These are phyloP conservation scores for Thereva unica DNA, from an alignment of 2,888 invertebrate genomes.

Conservation along the genomic window DNA sequence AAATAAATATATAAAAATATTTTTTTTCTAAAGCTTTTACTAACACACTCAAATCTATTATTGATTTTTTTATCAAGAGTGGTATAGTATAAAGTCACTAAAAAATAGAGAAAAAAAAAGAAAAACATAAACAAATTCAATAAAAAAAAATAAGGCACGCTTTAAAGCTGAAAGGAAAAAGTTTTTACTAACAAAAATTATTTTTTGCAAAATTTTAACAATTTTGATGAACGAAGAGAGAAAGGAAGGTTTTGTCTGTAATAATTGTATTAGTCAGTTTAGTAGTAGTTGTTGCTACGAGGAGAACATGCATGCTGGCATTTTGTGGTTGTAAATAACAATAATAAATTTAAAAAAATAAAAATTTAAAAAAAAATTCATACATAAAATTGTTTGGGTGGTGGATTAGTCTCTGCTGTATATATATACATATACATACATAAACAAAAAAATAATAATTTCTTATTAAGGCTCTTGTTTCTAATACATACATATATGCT, in stretches of 20 bases:
- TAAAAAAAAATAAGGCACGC: slow-evolving; percentile 24
- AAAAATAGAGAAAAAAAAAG: slow-evolving; percentile 13
- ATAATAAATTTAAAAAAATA: too few species aligned
- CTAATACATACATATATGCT: too few species aligned
- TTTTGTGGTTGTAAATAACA: too few species aligned
- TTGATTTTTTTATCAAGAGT: slow-evolving; percentile 18
- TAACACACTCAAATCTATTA: slow-evolving; percentile 34
- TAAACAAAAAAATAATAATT: too few species aligned
- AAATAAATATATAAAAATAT: not conserved
- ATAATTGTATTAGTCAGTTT: slow-evolving; percentile 2
- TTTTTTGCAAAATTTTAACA: not conserved
- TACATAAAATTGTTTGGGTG: too few species aligned
- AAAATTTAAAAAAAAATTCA: too few species aligned
- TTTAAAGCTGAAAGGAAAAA: not conserved
- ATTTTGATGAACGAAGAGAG: slow-evolving; percentile 22
- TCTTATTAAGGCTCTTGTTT: too few species aligned
- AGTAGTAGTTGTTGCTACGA: slow-evolving; percentile 7
- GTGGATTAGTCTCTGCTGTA: too few species aligned
- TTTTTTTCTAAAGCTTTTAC: slow-evolving; percentile 36
- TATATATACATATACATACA: too few species aligned
- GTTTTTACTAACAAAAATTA: not conserved
- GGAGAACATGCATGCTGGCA: too few species aligned
- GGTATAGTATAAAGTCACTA: slow-evolving; percentile 22
- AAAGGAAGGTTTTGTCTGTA: slow-evolving; percentile 14
- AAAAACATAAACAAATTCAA: slow-evolving; percentile 26